These are phyloP conservation scores for Sphenodon punctatus DNA, from an alignment of 2,797 vertebrate species.

Conservation along the genomic window DNA sequence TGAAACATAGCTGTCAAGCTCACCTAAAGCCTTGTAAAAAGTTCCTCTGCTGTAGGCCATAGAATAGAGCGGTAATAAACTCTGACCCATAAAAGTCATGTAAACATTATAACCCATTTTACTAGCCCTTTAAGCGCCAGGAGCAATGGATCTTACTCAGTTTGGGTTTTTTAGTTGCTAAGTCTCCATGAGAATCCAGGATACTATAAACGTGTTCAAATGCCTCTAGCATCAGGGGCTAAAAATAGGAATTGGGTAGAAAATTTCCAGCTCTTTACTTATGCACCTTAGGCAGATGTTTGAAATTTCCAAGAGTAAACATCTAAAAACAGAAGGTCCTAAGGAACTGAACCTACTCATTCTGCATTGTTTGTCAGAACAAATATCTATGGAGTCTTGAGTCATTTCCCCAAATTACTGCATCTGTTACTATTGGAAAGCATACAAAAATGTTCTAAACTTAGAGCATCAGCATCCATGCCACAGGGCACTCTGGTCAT, in stretches of 20 bases:
- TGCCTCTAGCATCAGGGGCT: conserved; percentile 53
- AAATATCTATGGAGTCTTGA: not conserved
- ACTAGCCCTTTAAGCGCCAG: conserved; percentile 75
- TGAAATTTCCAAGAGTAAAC: conserved; percentile 64
- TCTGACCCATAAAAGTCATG: conserved; percentile 80
- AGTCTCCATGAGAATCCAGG: conserved; percentile 47
- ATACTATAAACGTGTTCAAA: conserved; percentile 68
- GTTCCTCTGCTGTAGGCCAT: conserved; percentile 71
- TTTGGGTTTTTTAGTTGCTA: conserved; percentile 62
- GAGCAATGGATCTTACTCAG: conserved; percentile 75
- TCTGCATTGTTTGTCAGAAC: conserved; percentile 31
- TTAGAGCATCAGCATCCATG: not conserved
- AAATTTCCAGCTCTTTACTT: conserved; percentile 58
- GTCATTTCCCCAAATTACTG: conserved; percentile 35
- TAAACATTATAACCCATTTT: conserved; percentile 81
- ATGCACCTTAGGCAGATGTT: conserved; percentile 61
- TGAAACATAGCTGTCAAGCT: conserved; percentile 71
- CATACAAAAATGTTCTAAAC: not conserved
- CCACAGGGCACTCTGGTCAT: conserved; percentile 19
- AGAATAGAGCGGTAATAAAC: conserved; percentile 75
- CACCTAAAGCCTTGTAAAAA: conserved; percentile 70
- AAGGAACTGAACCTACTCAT: conserved; percentile 21
- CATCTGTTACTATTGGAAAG: conserved; percentile 12
- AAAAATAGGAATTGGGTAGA: conserved; percentile 63
- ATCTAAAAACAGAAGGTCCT: conserved; percentile 45